Base-by-base conservation (phyloP, 2,113 vertebrate species). In the Platichthys flesus region DNA sequence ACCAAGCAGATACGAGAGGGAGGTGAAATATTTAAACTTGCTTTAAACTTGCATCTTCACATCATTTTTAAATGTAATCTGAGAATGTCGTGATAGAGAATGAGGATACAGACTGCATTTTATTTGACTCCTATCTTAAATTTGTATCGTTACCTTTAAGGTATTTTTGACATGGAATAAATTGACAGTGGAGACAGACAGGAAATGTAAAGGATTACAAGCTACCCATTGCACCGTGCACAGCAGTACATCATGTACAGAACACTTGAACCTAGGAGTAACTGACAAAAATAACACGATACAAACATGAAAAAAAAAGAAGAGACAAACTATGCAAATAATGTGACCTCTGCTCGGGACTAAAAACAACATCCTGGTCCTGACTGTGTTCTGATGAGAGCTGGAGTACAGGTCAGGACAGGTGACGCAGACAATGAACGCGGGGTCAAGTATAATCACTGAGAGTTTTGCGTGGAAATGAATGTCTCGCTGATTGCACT, bases 401-500 rank as follows among this genome's bases (percentile, higher is more conserved):
- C 14, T 15, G 20, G 54, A 81, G 79, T 58, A 42, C 23, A 61
- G 79, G 82, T 89, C 76, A 67, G 35, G 65, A 78, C 54, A 13
- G 10, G 5, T 47, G 72, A 78, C 66, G 67, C 69, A 78, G 13
- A 64, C 23, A 3, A 35, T 45, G 55, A 55, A 75, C 35, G 10
- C 35, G 47, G 63, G 47, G 74, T 87, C 71, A 62, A 59, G 74
- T 74, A 58, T 74, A 80, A 89, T 83, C 71, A 75, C 40, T 54
- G 52, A 54, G 56, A 64, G 23, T 59, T 83, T 67, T 74, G 61
- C 2, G 51, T 57, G 69, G 83, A 71, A 87, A 86, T 75, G 13
- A 87, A 82, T 81, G n/a, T 52, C 78, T 73, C 59, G 31, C 51
- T 88, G 78, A 89, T 88, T 87, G 79, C 67, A 59, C 83, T 83